Conservation (phyloP, 2,888 invertebrate species). For the Minunthozetes semirufus region DNA sequence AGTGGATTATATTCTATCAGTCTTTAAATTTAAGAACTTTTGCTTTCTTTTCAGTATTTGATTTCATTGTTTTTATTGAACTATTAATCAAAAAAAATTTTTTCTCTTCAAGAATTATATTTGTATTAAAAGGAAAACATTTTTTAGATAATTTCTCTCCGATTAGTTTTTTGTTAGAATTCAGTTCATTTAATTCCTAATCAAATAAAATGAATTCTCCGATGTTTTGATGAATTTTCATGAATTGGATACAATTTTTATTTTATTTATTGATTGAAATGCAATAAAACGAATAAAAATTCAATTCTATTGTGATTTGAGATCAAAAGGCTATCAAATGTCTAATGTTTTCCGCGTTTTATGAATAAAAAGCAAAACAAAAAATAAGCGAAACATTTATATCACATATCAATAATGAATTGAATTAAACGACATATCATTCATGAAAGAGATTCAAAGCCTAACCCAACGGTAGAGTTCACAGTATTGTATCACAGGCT, state of each 20-base stretch:
- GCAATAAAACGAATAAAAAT: not conserved
- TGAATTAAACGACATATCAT: constrained; percentile 2
- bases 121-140: too few species aligned
- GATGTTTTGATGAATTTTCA: constrained; percentile 1
- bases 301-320: not conserved
- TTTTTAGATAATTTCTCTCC: too few species aligned
- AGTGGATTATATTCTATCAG: too few species aligned
- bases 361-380: not conserved
- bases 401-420: not conserved
- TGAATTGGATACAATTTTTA: not conserved
- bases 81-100: too few species aligned
- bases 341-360: constrained; percentile 13
- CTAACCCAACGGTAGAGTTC: not conserved
- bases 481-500: not conserved
- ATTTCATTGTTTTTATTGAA: too few species aligned
- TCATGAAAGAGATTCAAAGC: not conserved
- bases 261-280: constrained; percentile 1
- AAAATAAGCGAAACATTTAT: not conserved
- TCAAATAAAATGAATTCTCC: not conserved
- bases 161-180: too few species aligned
- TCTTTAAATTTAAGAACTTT: too few species aligned
- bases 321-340: not conserved
- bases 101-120: too few species aligned
- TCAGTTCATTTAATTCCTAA: too few species aligned
- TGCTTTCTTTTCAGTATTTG: too few species aligned